phyloP scores from a whole-genome alignment of 2,113 vertebrate genomes.

The Neotragus pygmaeus region DNA sequence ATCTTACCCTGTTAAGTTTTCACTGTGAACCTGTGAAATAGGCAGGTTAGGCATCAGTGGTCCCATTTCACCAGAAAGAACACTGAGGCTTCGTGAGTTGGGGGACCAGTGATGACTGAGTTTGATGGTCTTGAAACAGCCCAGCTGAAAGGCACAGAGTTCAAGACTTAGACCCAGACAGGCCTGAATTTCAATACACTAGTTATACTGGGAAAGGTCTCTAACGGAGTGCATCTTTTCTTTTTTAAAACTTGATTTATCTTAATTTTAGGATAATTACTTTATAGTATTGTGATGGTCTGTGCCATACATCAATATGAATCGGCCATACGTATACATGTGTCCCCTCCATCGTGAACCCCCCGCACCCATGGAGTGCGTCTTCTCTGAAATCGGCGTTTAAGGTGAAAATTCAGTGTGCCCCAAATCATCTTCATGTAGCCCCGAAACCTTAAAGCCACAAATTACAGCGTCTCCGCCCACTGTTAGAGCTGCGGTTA shows the following conservation, averaged over 20 bases:
- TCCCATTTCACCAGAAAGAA: neutral
- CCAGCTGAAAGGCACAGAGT: neutral
- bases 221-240: accelerated
- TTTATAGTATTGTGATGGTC: neutral
- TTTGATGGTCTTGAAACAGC: neutral
- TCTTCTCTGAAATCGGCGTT: neutral
- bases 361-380: neutral
- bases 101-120: neutral
- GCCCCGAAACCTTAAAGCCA: neutral
- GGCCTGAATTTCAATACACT: neutral
- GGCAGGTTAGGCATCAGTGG: neutral
- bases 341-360: neutral
- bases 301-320: neutral
- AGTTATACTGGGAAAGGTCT: neutral
- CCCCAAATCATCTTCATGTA: neutral
- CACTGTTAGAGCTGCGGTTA: accelerated
- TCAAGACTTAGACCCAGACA: neutral
- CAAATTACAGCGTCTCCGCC: neutral
- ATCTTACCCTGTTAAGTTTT: neutral
- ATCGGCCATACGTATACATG: neutral
- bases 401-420: neutral
- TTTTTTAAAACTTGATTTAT: neutral
- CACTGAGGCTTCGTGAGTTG: neutral
- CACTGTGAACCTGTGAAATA: neutral
- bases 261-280: neutral